Evolutionary conservation across 2,797 vertebrate genomes (phyloP).

Genomic region (Triplophysa yarkandensis): DNA sequence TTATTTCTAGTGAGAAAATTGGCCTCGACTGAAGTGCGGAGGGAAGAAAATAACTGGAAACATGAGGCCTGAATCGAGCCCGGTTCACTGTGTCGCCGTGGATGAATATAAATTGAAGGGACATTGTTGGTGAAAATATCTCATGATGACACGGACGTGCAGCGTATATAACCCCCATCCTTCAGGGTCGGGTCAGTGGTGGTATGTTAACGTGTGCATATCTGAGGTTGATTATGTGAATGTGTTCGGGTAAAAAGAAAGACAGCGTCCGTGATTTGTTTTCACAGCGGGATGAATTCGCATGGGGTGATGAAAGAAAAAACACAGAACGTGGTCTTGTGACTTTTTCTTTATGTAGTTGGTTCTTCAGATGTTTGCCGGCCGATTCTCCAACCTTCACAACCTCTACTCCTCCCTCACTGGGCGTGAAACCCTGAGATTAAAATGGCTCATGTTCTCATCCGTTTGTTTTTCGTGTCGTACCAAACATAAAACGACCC

Average conservation of each 20-base stretch:
- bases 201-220: slow-evolving; percentile 47
- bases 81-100: slow-evolving; percentile 20
- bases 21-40: slow-evolving; percentile 32
- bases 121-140: slow-evolving; percentile 1
- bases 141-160: neutral
- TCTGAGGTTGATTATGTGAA: slow-evolving; percentile 44
- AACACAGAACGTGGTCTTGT: slow-evolving; percentile 42
- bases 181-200: slow-evolving; percentile 39
- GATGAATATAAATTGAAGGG: slow-evolving; percentile 31
- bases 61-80: slow-evolving; percentile 18
- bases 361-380: slow-evolving; percentile 49
- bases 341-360: slow-evolving; percentile 29
- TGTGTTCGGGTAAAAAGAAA: slow-evolving; percentile 37
- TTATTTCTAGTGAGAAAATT: slow-evolving; percentile 33
- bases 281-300: slow-evolving; percentile 54
- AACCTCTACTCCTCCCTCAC: slow-evolving; percentile 15
- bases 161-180: slow-evolving; percentile 16
- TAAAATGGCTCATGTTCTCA: slow-evolving; percentile 34
- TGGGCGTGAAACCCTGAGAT: slow-evolving; percentile 34
- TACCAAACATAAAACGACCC: slow-evolving; percentile 21
- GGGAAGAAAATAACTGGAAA: slow-evolving; percentile 35
- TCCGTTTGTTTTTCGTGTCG: slow-evolving; percentile 21
- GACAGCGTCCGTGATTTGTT: slow-evolving; percentile 57
- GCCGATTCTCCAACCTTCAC: slow-evolving; percentile 20
- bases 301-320: slow-evolving; percentile 57